Conservation (phyloP, 2,113 vertebrate species). For the Cyanoderma ruficeps region DNA sequence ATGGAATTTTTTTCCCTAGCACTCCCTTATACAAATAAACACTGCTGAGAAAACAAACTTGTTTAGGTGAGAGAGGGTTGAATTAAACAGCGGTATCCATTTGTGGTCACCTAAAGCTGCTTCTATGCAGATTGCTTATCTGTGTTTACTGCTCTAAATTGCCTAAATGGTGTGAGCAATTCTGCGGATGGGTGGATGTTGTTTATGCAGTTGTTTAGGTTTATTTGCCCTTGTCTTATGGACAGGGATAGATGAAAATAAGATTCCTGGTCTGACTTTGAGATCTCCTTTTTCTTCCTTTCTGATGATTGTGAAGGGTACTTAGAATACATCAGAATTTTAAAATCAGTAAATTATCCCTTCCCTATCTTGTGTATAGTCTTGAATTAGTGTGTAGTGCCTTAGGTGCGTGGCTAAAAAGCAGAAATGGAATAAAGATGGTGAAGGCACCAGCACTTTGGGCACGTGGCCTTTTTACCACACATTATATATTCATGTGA, state of each 20-base stretch:
- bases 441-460: neutral
- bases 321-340: neutral
- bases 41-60: slow-evolving; percentile 52
- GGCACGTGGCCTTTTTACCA: neutral
- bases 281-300: neutral
- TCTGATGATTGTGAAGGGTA: neutral
- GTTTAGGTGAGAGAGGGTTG: slow-evolving; percentile 54
- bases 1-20: slow-evolving; percentile 37
- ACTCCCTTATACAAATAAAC: slow-evolving; percentile 61
- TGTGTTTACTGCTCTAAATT: slow-evolving; percentile 60
- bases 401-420: neutral
- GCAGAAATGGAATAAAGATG: neutral
- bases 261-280: neutral
- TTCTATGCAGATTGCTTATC: slow-evolving; percentile 57
- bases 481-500: neutral
- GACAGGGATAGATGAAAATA: neutral
- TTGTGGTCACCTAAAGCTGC: slow-evolving; percentile 61
- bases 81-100: slow-evolving; percentile 53
- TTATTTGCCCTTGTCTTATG: slow-evolving; percentile 20
- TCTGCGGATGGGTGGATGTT: slow-evolving; percentile 44
- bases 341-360: neutral
- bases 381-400: fast-evolving
- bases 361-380: neutral
- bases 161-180: slow-evolving; percentile 54
- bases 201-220: slow-evolving; percentile 49